A percentile compares a stretch with the other conserved stretches of the same genome.
These are phyloP conservation scores for Tursiops truncatus DNA, from an alignment of 2,113 vertebrate genomes.

Conservation along the genomic window DNA sequence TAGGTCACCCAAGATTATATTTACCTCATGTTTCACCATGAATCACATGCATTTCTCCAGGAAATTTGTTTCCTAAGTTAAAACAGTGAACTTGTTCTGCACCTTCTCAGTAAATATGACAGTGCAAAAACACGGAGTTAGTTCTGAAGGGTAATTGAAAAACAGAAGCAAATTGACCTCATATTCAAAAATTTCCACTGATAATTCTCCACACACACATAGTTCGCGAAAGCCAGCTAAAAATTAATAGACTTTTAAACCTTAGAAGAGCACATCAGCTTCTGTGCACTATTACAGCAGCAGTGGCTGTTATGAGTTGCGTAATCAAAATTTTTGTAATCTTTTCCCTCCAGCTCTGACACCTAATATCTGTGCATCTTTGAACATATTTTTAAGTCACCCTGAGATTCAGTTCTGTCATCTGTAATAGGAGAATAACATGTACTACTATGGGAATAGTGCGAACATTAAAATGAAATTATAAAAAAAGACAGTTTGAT, in stretches of 20 bases:
- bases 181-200: neutral
- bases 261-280: neutral
- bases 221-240: neutral
- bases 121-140: neutral
- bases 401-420: neutral
- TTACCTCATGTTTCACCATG: neutral
- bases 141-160: neutral
- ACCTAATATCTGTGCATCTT: neutral
- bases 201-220: neutral
- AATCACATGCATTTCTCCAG: neutral
- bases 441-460: neutral
- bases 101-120: neutral
- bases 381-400: neutral
- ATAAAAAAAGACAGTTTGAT: neutral
- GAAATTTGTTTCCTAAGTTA: neutral
- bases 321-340: neutral
- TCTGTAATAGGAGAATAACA: neutral
- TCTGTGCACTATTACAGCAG: neutral
- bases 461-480: neutral
- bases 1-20: neutral
- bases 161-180: neutral
- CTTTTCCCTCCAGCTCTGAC: neutral
- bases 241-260: neutral
- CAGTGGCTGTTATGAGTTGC: neutral
- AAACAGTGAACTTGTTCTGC: neutral